Evolutionary conservation across 2,888 invertebrate genomes (phyloP).

Genomic region (Lamellibrachia columna): DNA sequence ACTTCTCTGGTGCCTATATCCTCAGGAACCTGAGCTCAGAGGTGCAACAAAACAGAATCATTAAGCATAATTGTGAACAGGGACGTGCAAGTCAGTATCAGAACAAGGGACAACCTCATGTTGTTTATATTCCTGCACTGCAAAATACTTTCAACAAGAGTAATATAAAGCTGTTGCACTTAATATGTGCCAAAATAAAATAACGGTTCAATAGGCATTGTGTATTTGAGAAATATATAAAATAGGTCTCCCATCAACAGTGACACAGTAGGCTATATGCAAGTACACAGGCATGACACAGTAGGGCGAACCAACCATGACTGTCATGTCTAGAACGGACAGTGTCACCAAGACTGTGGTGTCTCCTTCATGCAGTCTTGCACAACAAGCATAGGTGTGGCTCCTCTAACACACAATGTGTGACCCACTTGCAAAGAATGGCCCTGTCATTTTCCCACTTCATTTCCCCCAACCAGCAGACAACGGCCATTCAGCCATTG

Average conservation of each 20-base stretch:
- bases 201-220: too few species aligned
- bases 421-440: not conserved
- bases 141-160: too few species aligned
- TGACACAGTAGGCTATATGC: not conserved
- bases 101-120: too few species aligned
- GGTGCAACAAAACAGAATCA: too few species aligned
- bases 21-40: too few species aligned
- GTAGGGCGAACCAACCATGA: not conserved
- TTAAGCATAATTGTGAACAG: too few species aligned
- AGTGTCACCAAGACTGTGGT: not conserved
- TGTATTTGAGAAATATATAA: not conserved
- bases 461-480: not conserved
- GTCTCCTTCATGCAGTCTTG: not conserved
- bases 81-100: too few species aligned
- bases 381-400: not conserved
- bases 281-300: not conserved
- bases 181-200: too few species aligned
- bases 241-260: not conserved
- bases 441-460: not conserved
- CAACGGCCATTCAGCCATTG: not conserved
- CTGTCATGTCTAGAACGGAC: not conserved
- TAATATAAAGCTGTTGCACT: too few species aligned
- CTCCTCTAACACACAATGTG: not conserved
- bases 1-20: too few species aligned
- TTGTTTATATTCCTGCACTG: too few species aligned